Percentiles rank a stretch among this genome's conserved stretches.
Evolutionary conservation across 2,797 vertebrate genomes (phyloP).

Genomic region (Characodon lateralis): DNA sequence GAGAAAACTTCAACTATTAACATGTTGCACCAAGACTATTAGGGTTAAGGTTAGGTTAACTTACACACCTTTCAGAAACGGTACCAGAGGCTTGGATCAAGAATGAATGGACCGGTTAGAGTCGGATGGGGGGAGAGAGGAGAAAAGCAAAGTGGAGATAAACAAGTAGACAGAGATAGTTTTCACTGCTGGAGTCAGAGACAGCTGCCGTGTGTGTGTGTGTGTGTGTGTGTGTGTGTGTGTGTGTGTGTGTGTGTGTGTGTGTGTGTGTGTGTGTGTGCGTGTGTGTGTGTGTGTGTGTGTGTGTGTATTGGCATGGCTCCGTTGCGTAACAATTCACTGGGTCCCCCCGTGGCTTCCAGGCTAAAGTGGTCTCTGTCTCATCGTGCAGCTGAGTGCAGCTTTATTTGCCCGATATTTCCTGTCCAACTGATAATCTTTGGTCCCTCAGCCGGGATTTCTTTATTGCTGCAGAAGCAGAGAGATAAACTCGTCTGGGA

Average conservation of each 20-base stretch:
- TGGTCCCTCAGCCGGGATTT: neutral
- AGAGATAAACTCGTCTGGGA: no score
- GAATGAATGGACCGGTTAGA: neutral
- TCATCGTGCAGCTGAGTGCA: constrained; percentile 4
- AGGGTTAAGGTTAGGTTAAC: neutral
- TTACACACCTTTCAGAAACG: neutral
- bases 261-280: constrained; percentile 13
- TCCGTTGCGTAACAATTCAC: constrained; percentile 67
- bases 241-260: constrained; percentile 8
- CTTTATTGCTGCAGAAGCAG: neutral
- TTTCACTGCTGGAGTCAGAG: constrained; percentile 60
- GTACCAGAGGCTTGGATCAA: neutral
- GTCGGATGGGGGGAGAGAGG: constrained; percentile 18
- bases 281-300: no score
- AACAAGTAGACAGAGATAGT: constrained; percentile 49
- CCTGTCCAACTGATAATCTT: neutral
- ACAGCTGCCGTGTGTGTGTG: constrained; percentile 55
- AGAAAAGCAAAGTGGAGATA: constrained; percentile 34
- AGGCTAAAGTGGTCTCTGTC: constrained; percentile 45
- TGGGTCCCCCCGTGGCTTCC: constrained; percentile 57
- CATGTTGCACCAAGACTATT: no score
- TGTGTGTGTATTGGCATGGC: constrained; percentile 36
- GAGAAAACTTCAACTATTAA: no score
- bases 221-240: constrained; percentile 1
- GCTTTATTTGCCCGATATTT: constrained; percentile 14